Evolutionary conservation across 2,113 vertebrate genomes (phyloP).

Genomic region (Solea senegalensis): DNA sequence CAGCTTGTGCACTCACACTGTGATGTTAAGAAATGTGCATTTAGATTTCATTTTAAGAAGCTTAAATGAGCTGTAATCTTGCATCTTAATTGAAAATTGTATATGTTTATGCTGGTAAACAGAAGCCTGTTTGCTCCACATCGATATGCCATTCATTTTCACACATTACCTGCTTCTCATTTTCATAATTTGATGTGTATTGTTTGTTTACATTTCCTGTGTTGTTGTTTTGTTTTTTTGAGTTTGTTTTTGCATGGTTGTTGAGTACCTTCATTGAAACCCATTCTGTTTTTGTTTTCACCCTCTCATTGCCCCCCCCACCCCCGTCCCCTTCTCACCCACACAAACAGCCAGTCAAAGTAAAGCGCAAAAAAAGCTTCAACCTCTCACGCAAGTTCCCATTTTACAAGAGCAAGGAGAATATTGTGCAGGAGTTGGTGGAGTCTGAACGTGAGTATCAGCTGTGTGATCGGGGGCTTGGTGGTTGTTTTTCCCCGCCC

Average conservation of each 20-base stretch:
- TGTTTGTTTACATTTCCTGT: constrained; percentile 57
- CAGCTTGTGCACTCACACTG: constrained; percentile 8
- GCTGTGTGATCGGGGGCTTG: constrained; percentile 57
- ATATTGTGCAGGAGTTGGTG: constrained; percentile 96
- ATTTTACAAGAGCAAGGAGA: constrained; percentile 99
- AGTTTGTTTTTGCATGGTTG: constrained; percentile 63
- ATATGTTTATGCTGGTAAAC: constrained; percentile 38
- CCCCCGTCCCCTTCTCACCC: constrained; percentile 55
- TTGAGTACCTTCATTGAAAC: constrained; percentile 79
- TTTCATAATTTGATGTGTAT: constrained; percentile 63
- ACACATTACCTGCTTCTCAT: constrained; percentile 68
- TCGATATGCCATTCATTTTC: constrained; percentile 63
- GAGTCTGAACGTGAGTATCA: constrained; percentile 98
- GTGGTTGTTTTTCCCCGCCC: constrained; percentile 5
- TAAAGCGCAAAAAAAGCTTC: constrained; percentile 99
- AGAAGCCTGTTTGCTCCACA: constrained; percentile 35
- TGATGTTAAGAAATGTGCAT: constrained; percentile 33
- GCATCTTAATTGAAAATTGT: constrained; percentile 15
- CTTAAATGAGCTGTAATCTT: constrained; percentile 26
- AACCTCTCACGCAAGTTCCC: constrained; percentile 99
- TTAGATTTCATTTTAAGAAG: constrained; percentile 25
- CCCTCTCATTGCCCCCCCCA: constrained; percentile 69
- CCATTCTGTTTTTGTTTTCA: constrained; percentile 81
- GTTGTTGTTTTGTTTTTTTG: neutral
- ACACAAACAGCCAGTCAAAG: constrained; percentile 94